phyloP scores from a whole-genome alignment of 2,888 invertebrate species.

The Morinoia aosen region DNA sequence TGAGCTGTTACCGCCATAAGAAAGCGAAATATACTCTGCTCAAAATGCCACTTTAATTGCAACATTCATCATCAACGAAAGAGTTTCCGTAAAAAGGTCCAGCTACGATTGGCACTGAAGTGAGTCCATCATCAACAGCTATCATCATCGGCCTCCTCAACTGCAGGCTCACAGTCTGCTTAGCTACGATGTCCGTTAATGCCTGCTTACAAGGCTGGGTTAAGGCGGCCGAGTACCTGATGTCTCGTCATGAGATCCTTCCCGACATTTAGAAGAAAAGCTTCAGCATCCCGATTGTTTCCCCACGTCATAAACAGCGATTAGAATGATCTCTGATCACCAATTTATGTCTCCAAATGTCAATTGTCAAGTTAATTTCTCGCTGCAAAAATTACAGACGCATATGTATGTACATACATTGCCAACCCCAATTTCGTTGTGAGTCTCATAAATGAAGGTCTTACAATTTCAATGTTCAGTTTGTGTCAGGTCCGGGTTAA shows the following conservation, averaged over 20 bases:
- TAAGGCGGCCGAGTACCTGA: neutral
- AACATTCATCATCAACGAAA: too few relatives aligned
- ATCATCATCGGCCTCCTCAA: too few relatives aligned
- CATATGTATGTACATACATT: neutral
- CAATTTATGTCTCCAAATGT: too few relatives aligned
- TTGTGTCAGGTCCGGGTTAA: too few relatives aligned
- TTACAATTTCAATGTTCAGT: neutral
- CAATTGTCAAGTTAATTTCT: too few relatives aligned
- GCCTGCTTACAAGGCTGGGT: neutral
- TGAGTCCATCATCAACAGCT: too few relatives aligned
- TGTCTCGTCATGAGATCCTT: neutral
- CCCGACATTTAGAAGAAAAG: neutral
- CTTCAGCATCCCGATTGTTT: neutral
- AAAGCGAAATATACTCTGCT: neutral
- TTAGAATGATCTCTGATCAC: neutral
- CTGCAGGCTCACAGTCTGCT: neutral
- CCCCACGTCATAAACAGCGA: neutral
- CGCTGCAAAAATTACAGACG: too few relatives aligned
- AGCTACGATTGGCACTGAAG: too few relatives aligned
- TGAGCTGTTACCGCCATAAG: neutral
- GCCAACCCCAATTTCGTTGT: neutral
- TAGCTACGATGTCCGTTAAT: neutral
- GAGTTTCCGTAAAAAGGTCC: too few relatives aligned
- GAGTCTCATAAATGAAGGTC: neutral
- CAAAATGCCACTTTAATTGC: neutral